Base-by-base conservation (phyloP, 2,888 invertebrate species). In the Megalurothrips usitatus region DNA sequence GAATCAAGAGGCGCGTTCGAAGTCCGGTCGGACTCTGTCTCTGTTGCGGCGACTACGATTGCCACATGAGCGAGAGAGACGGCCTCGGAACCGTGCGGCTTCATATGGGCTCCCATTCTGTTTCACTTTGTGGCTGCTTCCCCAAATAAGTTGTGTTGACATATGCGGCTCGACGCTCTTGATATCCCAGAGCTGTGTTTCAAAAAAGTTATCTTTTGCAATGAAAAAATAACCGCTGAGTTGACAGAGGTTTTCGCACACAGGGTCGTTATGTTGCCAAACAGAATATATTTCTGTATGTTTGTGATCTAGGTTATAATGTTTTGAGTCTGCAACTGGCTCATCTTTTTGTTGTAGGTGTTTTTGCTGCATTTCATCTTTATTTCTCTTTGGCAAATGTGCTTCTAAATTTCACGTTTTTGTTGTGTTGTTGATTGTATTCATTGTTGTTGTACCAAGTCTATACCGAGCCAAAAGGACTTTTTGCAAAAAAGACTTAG, bases 221-320 rank as follows among this genome's bases (percentile, higher is more conserved):
- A 23, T 68, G n/a, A n/a, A n/a, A n/a, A n/a, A n/a, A n/a, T n/a
- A n/a, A n/a, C n/a, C n/a, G 26, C n/a, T 23, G 9, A 12, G 10
- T 26, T 26, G 68, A 12, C 68, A 75, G 68, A 75, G 68, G 68
- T 26, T 10, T 75, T 75, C 68, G 68, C 12, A 75, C 68, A 26
- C 23, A 23, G 26, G 68, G 68, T 23, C 26, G 23, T 23, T 75
- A 75, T 26, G 68, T 75, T 75, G 68, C 68, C 68, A 75, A 75
- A 75, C 68, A 75, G 68, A 75, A 75, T 26, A 26, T 75, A 26
- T 26, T 75, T 75, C 68, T 75, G 68, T 75, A 75, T 75, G 68
- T 75, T 75, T 75, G 68, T 75, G 68, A 75, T 75, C 68, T 75
- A 75, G 68, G 23, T 75, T 75, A 75, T 75, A 75, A 75, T 75